Conservation (phyloP, 1,140 invertebrate species). For the Matsumurasca onukii region DNA sequence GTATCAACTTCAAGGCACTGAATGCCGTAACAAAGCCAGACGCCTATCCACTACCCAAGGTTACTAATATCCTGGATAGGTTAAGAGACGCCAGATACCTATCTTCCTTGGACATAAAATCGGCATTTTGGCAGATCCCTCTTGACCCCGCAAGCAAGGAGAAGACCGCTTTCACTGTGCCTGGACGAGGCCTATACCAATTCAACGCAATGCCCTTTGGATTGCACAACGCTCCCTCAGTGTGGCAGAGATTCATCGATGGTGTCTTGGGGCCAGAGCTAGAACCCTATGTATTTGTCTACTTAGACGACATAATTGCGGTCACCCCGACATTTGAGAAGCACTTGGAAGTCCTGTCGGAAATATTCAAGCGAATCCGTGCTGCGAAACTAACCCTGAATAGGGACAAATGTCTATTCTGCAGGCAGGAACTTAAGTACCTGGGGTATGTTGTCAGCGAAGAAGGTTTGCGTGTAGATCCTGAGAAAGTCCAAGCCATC, state of each 20-base stretch:
- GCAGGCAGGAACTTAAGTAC: not conserved
- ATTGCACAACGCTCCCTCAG: not conserved
- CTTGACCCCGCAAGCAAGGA: conserved; percentile 39
- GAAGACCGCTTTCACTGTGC: conserved; percentile 48
- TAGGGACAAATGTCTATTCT: conserved; percentile 1
- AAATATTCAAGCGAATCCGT: not conserved
- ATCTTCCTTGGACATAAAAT: conserved; percentile 18
- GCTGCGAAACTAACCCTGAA: not conserved
- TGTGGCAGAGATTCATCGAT: conserved; percentile 23
- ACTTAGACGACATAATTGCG: conserved; percentile 50
- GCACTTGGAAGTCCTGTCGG: conserved; percentile 45
- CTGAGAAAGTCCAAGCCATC: not conserved
- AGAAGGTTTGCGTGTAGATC: not conserved
- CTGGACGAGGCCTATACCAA: conserved; percentile 41
- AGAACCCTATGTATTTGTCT: conserved; percentile 42
- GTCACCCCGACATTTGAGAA: conserved; percentile 45
- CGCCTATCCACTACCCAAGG: not conserved
- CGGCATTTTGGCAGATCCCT: conserved; percentile 49
- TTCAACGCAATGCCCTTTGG: not conserved
- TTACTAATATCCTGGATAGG: not conserved
- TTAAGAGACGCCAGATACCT: conserved; percentile 4
- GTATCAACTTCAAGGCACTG: not conserved
- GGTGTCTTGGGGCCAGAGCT: conserved; percentile 36
- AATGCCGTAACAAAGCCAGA: not conserved
- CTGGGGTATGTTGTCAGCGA: not conserved